phyloP scores from a whole-genome alignment of 2,888 invertebrate species.

The Coelinius sp. region DNA sequence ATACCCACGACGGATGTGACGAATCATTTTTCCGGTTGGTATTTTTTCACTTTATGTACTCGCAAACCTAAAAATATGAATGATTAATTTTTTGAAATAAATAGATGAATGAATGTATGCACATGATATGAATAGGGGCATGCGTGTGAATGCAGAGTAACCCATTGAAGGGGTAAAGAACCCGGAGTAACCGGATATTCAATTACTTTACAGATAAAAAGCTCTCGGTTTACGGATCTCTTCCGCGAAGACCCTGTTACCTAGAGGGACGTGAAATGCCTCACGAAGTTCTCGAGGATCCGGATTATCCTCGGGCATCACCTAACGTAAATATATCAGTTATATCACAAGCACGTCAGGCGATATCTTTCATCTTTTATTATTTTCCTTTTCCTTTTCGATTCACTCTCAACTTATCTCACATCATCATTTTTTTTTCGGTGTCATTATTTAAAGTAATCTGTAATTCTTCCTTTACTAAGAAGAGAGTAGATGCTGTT shows the following conservation, averaged over 20 bases:
- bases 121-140: background rate
- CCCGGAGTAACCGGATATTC: conserved; percentile 44
- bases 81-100: background rate
- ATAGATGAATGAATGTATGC: background rate
- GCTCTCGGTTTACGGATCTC: conserved; percentile 62
- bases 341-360: conserved; percentile 6
- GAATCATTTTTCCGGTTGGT: conserved; percentile 63
- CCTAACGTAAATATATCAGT: conserved; percentile 59
- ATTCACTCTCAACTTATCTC: background rate
- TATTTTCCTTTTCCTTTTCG: background rate
- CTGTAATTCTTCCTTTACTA: background rate
- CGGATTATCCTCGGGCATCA: conserved; percentile 63
- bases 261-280: conserved; percentile 62
- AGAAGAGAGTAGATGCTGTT: conserved; percentile 12
- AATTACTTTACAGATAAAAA: conserved; percentile 60
- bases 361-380: background rate
- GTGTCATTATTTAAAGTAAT: conserved; percentile 18
- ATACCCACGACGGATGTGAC: conserved; percentile 67
- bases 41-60: background rate
- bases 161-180: conserved; percentile 33
- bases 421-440: background rate
- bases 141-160: conserved; percentile 6
- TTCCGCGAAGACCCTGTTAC: conserved; percentile 63
- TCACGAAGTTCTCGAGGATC: conserved; percentile 60
- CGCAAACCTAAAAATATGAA: background rate